Percentiles rank a stretch among this genome's conserved stretches.
phyloP scores from a whole-genome alignment of 2,797 vertebrate species.

The Myotis myotis region DNA sequence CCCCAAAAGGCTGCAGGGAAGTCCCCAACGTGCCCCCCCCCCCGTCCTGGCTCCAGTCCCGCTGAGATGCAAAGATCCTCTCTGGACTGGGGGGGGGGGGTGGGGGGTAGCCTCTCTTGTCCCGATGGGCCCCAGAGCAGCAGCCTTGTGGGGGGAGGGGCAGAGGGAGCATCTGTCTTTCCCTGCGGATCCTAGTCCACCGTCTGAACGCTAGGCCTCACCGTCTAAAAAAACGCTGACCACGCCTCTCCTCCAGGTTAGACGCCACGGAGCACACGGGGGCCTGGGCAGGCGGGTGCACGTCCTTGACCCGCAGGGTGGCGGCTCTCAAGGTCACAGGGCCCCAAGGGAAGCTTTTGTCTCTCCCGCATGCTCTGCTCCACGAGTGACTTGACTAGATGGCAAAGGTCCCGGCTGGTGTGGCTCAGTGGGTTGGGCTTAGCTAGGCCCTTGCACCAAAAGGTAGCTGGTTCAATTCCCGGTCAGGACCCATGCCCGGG shows the following conservation, averaged over 20 bases:
- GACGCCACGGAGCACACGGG: too few species aligned
- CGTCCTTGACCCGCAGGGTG: not conserved
- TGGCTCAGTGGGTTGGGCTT: too few species aligned
- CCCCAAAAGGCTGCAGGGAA: too few species aligned
- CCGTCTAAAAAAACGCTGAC: not conserved
- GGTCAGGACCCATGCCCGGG: too few species aligned
- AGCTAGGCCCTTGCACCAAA: too few species aligned
- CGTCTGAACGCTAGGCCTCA: too few species aligned
- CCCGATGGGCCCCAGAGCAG: not conserved
- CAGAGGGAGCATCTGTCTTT: not conserved
- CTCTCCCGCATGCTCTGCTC: not conserved
- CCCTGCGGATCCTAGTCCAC: not conserved
- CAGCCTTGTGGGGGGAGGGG: not conserved
- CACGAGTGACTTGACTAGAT: not conserved
- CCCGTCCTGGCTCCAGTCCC: too few species aligned
- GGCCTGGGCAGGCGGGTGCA: too few species aligned
- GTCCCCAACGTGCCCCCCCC: too few species aligned
- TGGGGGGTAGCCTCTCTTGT: too few species aligned
- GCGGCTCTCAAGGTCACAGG: rapidly evolving
- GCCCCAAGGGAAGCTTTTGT: not conserved
- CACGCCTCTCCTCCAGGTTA: not conserved
- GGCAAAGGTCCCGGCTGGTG: too few species aligned
- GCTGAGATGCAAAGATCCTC: not conserved
- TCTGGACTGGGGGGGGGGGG: not conserved
- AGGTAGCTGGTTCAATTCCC: too few species aligned